A percentile compares a stretch with the other conserved stretches of the same genome.
phyloP scores from a whole-genome alignment of 2,113 vertebrate species.

The Polyodon spathula region DNA sequence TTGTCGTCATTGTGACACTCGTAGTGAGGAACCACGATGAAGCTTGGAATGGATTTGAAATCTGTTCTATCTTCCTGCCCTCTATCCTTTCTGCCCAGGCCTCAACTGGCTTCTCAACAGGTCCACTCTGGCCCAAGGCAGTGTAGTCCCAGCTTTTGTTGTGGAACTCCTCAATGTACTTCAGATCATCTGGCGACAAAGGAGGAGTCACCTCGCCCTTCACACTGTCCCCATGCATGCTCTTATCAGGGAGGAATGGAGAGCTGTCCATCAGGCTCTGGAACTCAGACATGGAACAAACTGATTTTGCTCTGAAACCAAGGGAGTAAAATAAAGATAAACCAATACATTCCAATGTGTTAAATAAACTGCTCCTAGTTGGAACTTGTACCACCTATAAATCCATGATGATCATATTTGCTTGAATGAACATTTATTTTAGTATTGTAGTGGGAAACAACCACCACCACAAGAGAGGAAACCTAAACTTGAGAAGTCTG shows the following conservation, averaged over 20 bases:
- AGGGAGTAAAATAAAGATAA: constrained; percentile 18
- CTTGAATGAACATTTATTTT: too few relatives aligned
- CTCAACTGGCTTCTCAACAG: constrained; percentile 43
- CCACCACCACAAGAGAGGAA: too few relatives aligned
- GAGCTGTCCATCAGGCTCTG: constrained; percentile 94
- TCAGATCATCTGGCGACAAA: constrained; percentile 90
- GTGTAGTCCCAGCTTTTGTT: constrained; percentile 82
- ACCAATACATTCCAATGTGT: neutral
- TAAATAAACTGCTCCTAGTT: neutral
- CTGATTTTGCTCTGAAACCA: constrained; percentile 78
- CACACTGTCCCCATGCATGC: constrained; percentile 46
- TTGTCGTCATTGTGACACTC: constrained; percentile 86
- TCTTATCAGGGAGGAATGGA: constrained; percentile 90
- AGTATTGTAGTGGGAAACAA: too few relatives aligned
- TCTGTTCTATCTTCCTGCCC: constrained; percentile 35
- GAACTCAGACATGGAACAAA: constrained; percentile 98
- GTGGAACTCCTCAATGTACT: constrained; percentile 93
- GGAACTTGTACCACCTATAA: too few relatives aligned
- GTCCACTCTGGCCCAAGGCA: constrained; percentile 30
- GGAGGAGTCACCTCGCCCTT: constrained; percentile 83
- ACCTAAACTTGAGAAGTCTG: too few relatives aligned
- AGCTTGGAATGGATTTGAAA: constrained; percentile 63
- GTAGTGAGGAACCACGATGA: constrained; percentile 90
- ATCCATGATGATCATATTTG: too few relatives aligned
- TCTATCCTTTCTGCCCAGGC: constrained; percentile 66